Evolutionary conservation across 2,888 invertebrate species (phyloP).

Genomic region (Pristionchus arcanus): DNA sequence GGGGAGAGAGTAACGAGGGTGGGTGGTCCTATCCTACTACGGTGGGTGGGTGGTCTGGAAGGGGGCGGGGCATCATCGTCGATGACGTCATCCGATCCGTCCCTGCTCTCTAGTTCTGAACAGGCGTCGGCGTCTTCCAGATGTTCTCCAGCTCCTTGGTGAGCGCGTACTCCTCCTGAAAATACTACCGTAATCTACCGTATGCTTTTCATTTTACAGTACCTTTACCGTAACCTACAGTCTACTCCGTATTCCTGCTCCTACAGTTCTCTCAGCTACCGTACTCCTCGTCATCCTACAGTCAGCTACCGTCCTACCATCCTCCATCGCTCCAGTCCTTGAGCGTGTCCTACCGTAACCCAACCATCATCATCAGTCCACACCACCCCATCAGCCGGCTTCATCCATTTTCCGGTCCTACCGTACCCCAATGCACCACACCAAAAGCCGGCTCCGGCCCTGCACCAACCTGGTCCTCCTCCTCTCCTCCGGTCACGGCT

Average conservation of each 20-base stretch:
- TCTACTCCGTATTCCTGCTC: neutral
- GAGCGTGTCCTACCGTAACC: neutral
- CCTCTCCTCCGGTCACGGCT: neutral
- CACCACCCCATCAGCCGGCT: no score
- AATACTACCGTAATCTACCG: neutral
- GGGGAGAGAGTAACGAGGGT: neutral
- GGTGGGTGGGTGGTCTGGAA: neutral
- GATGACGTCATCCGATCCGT: constrained; percentile 19
- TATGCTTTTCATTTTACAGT: neutral
- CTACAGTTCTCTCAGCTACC: neutral
- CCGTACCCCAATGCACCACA: neutral
- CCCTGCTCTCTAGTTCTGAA: constrained; percentile 45
- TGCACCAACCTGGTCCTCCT: constrained; percentile 33
- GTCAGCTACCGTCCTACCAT: neutral
- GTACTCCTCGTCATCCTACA: neutral
- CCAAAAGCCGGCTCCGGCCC: neutral
- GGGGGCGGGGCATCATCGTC: neutral
- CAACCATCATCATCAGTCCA: neutral
- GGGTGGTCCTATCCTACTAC: constrained; percentile 40
- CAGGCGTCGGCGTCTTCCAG: constrained; percentile 60
- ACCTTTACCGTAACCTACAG: neutral
- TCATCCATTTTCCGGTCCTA: neutral
- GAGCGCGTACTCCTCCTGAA: constrained; percentile 60
- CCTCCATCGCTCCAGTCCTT: no score
- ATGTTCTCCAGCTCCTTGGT: constrained; percentile 66